These are phyloP conservation scores for Cantharis rufa DNA, from an alignment of 2,888 invertebrate species.

Conservation along the genomic window DNA sequence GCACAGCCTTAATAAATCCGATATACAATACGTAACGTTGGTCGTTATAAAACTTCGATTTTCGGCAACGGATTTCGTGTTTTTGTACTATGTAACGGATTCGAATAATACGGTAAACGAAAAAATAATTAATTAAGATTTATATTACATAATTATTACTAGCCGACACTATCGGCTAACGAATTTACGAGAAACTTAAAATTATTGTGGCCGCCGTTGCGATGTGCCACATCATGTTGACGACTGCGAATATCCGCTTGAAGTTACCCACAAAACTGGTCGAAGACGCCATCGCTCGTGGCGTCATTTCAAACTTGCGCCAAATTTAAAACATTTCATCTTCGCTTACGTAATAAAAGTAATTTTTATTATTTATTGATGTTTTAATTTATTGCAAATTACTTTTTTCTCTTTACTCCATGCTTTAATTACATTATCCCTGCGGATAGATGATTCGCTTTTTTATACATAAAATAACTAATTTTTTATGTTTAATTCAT, in stretches of 20 bases:
- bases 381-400: slow-evolving; percentile 2
- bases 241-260: slow-evolving; percentile 50
- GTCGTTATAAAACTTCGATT: slow-evolving; percentile 49
- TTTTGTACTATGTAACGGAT: slow-evolving; percentile 55
- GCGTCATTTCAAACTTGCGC: slow-evolving; percentile 14
- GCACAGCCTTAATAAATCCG: slow-evolving; percentile 47
- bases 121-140: slow-evolving; percentile 47
- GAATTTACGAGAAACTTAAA: slow-evolving; percentile 53
- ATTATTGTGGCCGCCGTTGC: slow-evolving; percentile 55
- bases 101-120: slow-evolving; percentile 52
- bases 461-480: not conserved
- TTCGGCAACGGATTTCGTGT: slow-evolving; percentile 53
- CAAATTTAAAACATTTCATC: not conserved
- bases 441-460: not conserved
- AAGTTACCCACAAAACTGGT: slow-evolving; percentile 40
- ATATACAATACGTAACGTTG: slow-evolving; percentile 45
- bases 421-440: not conserved
- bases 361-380: not conserved
- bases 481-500: not conserved
- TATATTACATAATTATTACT: slow-evolving; percentile 55
- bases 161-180: slow-evolving; percentile 53
- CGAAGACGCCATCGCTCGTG: slow-evolving; percentile 26
- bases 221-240: slow-evolving; percentile 59
- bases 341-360: not conserved
- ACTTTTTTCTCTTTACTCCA: not conserved